Conservation (phyloP, 2,797 vertebrate species). For the Acipenser ruthenus region DNA sequence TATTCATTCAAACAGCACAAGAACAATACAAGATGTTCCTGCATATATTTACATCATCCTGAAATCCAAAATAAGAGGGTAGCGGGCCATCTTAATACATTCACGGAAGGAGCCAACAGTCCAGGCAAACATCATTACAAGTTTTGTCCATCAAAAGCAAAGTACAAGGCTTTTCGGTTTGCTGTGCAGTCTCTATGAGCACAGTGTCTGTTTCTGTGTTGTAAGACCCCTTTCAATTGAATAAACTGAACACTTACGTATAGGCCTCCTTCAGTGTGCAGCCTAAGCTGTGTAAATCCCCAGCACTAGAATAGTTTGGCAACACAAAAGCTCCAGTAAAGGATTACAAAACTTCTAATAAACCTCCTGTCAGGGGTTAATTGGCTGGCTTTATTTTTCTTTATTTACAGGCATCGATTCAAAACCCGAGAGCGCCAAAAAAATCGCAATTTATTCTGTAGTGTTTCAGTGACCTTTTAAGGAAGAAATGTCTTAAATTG, state of each 20-base stretch:
- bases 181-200: slow-evolving; percentile 42
- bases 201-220: slow-evolving; percentile 51
- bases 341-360: slow-evolving; percentile 58
- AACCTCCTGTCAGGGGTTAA: slow-evolving; percentile 66
- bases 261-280: slow-evolving; percentile 54
- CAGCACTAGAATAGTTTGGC: slow-evolving; percentile 49
- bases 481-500: slow-evolving; percentile 29
- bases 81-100: slow-evolving; percentile 31
- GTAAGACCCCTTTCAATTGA: slow-evolving; percentile 54
- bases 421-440: slow-evolving; percentile 38
- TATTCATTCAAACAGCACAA: slow-evolving; percentile 13
- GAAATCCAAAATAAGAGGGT: slow-evolving; percentile 36
- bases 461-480: slow-evolving; percentile 36
- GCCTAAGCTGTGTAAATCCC: slow-evolving; percentile 58
- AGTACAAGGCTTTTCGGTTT: slow-evolving; percentile 34
- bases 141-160: slow-evolving; percentile 32
- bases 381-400: slow-evolving; percentile 58
- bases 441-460: slow-evolving; percentile 38
- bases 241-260: slow-evolving; percentile 59
- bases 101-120: slow-evolving; percentile 31
- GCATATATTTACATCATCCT: slow-evolving; percentile 33
- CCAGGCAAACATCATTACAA: slow-evolving; percentile 27
- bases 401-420: slow-evolving; percentile 52
- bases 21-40: slow-evolving; percentile 28
- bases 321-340: slow-evolving; percentile 63